Base-by-base conservation (phyloP, 2,113 vertebrate genomes). In the Gorilla gorilla region DNA sequence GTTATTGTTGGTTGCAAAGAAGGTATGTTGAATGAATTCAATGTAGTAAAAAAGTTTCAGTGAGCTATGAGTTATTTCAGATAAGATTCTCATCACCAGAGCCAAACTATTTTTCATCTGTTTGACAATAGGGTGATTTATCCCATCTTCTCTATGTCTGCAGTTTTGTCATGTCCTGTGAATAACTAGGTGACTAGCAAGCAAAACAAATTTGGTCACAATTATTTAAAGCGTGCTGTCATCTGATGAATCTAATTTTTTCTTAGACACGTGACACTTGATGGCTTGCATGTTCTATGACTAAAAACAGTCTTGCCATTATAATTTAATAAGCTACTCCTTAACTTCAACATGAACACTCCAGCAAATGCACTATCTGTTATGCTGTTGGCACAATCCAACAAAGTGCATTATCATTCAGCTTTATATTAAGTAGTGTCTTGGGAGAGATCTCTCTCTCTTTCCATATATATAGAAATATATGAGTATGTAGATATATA, bases 171-270 rank as follows among this genome's bases (percentile, higher is more conserved):
- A 32, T 30, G 70, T 78, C 38, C 79, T 40, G 11, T 68, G 90
- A 73, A 98, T 99, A 98, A 95, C 99, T 85, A 97, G 97, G 98
- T 66, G 57, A 99, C 98, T 9, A 64, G 66, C 89, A 98, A 98
- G 89, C 97, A 98, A 97, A 98, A 99, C 98, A 99, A 98, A 98
- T 93, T 85, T 0, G 2, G 93, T 97, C 98, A 98, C 85, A 86
- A 72, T 52, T 98, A 99, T 98, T 99, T 98, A 98, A 98, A 98
- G 98, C 95, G 25, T 94, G 92, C 91, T 97, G 91, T 97, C 83
- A 92, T 94, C 84, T 16, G 0, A 96, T 75, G 30, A 55, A 94
- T 82, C 96, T 93, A 72, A 25, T 1, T 96, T 97, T 98, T 93
- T 73, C 88, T 96, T 86, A 78, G 93, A 90, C 97, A 98, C 92